Base-by-base conservation (phyloP, 2,113 vertebrate species). In the Nanger granti region DNA sequence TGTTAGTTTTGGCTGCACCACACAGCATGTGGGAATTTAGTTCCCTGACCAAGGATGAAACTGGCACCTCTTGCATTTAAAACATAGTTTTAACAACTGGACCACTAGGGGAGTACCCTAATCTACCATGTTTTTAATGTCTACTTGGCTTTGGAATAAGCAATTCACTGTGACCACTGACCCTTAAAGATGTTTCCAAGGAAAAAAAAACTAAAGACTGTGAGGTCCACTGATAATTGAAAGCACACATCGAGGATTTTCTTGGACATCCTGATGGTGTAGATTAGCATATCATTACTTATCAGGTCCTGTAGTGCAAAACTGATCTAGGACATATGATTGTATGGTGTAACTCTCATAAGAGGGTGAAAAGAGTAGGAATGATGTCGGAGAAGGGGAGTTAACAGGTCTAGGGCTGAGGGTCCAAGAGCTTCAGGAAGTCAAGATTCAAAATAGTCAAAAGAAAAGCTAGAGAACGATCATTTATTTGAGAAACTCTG, bases 401-500 rank as follows among this genome's bases (percentile, higher is more conserved):
- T 41, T 79, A 87, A 64, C 3, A 92, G 2, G 26, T 29, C 41
- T 57, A 88, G 6, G 84, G 29, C 24, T 87, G 34, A 13, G 54
- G 14, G 26, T 59, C 49, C 31, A 83, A 93, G 52, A 28, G 34
- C 31, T 87, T 7, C 14, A 69, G 4, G 13, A 88, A 95, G 41
- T 76, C 14, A 37, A 31, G 17, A 79, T 79, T 87, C 79, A 82
- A 24, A 24, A n/a, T 24, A 55, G 79, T 9, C 8, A 52, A 29
- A 66, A 64, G 26, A 20, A 94, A 92, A 76, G 3, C 76, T 84
- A 64, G 4, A 37, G 29, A 60, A 82, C 89, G 17, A 84, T 49
- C 3, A 79, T 80, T 88, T 88, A 94, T 85, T 90, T 97, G 64
- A 87, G 37, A 88, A 55, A 76, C 22, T 91, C 49, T 20, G 54